Conservation (phyloP, 2,113 vertebrate genomes). For the Capra hircus region DNA sequence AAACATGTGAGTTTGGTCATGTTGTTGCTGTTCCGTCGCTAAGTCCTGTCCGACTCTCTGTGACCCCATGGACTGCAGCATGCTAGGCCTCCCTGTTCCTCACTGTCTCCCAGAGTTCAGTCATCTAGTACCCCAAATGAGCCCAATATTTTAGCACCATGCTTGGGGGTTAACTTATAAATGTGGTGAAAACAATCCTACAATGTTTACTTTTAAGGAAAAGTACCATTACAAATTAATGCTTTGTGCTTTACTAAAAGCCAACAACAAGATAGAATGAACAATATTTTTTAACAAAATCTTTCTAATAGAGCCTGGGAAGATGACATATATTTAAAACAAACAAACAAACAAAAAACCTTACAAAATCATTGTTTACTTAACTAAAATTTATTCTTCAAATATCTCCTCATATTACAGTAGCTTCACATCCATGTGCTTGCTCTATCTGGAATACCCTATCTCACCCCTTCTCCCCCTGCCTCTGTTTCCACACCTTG, state of each 20-base stretch:
- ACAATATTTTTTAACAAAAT: conserved; percentile 40
- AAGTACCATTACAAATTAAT: conserved; percentile 1
- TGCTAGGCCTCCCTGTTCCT: not conserved
- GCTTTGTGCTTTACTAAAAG: conserved; percentile 8
- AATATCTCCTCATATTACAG: not conserved
- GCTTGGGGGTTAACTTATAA: not conserved
- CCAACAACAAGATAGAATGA: not conserved
- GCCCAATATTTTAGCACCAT: not conserved
- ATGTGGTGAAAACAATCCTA: not conserved
- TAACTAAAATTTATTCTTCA: conserved; percentile 10
- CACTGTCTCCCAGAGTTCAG: not conserved
- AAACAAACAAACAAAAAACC: not conserved
- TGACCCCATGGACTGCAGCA: not conserved
- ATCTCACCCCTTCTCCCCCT: not conserved
- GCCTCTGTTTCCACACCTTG: not conserved
- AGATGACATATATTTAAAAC: not conserved
- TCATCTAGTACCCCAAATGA: not conserved
- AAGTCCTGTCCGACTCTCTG: not conserved
- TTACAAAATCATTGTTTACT: not conserved
- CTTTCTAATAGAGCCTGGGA: not conserved
- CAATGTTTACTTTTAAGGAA: conserved; percentile 27
- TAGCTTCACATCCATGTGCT: not conserved
- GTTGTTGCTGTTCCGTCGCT: not conserved
- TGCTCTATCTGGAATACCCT: not conserved
- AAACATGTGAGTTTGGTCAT: not conserved